These are phyloP conservation scores for Enhydra lutris DNA, from an alignment of 2,113 vertebrate species.

Conservation along the genomic window DNA sequence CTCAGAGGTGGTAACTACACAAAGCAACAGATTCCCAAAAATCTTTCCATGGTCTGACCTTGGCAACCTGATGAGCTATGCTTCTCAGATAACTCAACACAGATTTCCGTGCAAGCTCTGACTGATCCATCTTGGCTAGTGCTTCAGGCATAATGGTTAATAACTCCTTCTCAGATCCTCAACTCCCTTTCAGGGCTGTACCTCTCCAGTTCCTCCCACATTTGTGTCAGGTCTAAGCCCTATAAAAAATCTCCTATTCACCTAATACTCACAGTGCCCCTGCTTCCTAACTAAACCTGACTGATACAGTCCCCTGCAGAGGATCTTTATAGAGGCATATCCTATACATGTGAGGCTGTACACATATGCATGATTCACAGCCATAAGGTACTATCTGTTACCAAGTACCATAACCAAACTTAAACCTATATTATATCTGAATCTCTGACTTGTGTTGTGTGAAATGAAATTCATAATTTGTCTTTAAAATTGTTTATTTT, in stretches of 20 bases:
- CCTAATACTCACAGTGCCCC: not conserved
- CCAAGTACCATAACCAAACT: not conserved
- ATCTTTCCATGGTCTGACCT: not conserved
- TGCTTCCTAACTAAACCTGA: not conserved
- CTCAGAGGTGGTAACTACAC: not conserved
- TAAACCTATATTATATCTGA: not conserved
- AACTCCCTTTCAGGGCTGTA: not conserved
- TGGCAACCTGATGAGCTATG: not conserved
- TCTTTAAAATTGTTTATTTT: slow-evolving; percentile 10
- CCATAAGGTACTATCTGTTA: not conserved
- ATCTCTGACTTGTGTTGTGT: not conserved
- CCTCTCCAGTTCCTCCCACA: not conserved
- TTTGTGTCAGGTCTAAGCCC: not conserved
- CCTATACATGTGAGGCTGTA: not conserved
- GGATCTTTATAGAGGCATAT: not conserved
- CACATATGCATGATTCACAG: not conserved
- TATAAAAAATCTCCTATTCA: not conserved
- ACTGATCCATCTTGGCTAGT: not conserved
- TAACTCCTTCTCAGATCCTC: not conserved
- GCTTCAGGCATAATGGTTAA: not conserved
- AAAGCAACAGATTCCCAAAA: not conserved
- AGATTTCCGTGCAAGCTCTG: not conserved
- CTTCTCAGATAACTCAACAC: not conserved
- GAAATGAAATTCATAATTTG: slow-evolving; percentile 12
- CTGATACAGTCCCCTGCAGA: not conserved